Evolutionary conservation across 2,113 vertebrate species (phyloP), one percentile per base, ranked within the genome.

Genomic region (Cynopterus brachyotis): DNA sequence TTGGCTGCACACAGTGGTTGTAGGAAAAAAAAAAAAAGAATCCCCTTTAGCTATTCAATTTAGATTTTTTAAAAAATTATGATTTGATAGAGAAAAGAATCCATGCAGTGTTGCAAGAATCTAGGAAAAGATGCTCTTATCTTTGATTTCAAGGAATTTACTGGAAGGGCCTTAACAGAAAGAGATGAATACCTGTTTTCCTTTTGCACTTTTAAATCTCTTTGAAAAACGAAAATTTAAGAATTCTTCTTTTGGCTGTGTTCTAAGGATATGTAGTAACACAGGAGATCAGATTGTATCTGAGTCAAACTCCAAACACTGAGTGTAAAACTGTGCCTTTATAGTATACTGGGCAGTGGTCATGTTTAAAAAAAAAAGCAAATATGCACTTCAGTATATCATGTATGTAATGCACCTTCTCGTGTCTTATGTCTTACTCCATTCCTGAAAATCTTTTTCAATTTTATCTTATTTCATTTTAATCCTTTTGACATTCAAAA

Each of bases 81-180:
- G 3, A 64, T 81, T 91, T n/a, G 80, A 62, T 13, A 55, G 26
- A 76, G 45, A 95, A 92, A 32, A 47, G 40, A 89, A 89, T 70
- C 69, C 20, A 53, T 55, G 24, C 19, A 28, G 20, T 20, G 5
- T 42, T 50, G 8, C 59, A 1, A 57, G 37, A 82, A 79, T 69
- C 9, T 42, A 95, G 60, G 47, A 95, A 79, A 86, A 11, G 10
- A 70, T 40, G 17, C 11, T 76, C 8, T 97, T 89, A 55, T 32
- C 24, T 73, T 95, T 93, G 16, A 75, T 69, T 89, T 95, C 5
- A 89, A 89, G 20, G 37, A 93, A 91, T 37, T 75, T 81, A 76
- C 28, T 95, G 3, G 37, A 62, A 67, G 1, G 30, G 28, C 19
- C 22, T 83, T 55, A 73, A 24, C 20, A 45, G 16, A 59, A 94